Conservation (phyloP, 1,140 invertebrate genomes). For the Heliothis subflexa region DNA sequence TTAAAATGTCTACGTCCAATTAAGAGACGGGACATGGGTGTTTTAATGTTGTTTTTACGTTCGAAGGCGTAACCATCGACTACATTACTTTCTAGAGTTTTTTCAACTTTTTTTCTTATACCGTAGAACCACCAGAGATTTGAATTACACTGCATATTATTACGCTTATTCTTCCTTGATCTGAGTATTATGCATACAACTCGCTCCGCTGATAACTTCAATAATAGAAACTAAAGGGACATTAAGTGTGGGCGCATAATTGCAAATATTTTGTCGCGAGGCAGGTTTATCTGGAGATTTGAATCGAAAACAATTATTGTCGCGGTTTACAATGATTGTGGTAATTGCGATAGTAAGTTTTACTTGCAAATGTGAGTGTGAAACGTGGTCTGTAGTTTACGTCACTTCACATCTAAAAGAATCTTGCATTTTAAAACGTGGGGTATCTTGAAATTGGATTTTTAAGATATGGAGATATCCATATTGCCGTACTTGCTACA, state of each 20-base stretch:
- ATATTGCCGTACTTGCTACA: too few species aligned
- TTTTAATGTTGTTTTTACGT: neutral
- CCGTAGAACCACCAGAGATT: neutral
- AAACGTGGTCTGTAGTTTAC: neutral
- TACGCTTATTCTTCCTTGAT: neutral
- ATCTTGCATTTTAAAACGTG: neutral
- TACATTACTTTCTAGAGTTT: neutral
- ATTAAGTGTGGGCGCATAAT: slow-evolving; percentile 38
- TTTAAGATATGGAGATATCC: too few species aligned
- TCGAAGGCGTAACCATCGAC: neutral
- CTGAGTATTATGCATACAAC: slow-evolving; percentile 17
- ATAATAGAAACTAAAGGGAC: slow-evolving; percentile 30
- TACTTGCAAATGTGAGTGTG: slow-evolving; percentile 10
- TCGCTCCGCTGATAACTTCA: slow-evolving; percentile 5
- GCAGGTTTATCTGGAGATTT: slow-evolving; percentile 33
- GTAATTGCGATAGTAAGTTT: slow-evolving; percentile 22
- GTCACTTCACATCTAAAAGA: neutral
- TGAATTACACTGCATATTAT: slow-evolving; percentile 7
- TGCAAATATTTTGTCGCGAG: slow-evolving; percentile 15
- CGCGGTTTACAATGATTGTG: neutral
- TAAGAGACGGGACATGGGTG: neutral
- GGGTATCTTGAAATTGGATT: neutral
- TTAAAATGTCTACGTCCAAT: neutral
- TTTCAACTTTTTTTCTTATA: neutral
- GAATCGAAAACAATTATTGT: slow-evolving; percentile 35